phyloP scores from a whole-genome alignment of 2,797 vertebrate species.

The Clarias fuscus region DNA sequence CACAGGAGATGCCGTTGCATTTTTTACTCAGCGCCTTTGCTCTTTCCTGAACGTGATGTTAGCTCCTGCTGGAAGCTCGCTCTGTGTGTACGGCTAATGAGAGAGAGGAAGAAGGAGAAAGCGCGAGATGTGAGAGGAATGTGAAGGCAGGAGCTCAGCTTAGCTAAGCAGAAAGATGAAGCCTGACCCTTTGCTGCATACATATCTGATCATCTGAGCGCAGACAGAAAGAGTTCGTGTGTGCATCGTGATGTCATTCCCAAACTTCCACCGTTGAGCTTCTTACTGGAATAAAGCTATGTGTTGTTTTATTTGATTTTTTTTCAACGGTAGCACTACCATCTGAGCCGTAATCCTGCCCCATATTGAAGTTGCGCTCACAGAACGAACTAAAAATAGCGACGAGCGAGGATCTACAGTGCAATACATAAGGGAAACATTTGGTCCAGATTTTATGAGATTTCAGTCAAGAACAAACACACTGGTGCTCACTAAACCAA shows the following conservation, averaged over 20 bases:
- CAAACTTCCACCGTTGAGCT: conserved; percentile 12
- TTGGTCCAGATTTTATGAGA: conserved; percentile 45
- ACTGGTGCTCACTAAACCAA: background rate
- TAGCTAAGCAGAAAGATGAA: conserved; percentile 60
- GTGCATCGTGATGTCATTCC: conserved; percentile 11
- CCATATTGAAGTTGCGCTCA: conserved; percentile 45
- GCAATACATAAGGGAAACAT: conserved; percentile 45
- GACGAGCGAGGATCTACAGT: conserved; percentile 40
- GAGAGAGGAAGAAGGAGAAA: conserved; percentile 33
- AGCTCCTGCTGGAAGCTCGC: conserved; percentile 54
- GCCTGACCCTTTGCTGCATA: conserved; percentile 46
- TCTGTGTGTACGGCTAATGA: conserved; percentile 50
- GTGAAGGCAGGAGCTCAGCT: conserved; percentile 50
- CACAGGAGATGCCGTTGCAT: conserved; percentile 77
- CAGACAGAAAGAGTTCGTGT: background rate
- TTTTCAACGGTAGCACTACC: background rate
- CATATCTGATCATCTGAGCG: conserved; percentile 29
- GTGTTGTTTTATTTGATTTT: background rate
- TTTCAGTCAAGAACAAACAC: conserved; percentile 30
- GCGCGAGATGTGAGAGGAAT: conserved; percentile 17
- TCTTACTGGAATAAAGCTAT: conserved; percentile 27
- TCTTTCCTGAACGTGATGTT: conserved; percentile 55
- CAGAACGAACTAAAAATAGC: conserved; percentile 56
- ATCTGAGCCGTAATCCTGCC: conserved; percentile 50
- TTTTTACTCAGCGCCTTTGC: conserved; percentile 66